Evolutionary conservation across 2,797 vertebrate species (phyloP).

Genomic region (Antennarius maculatus): DNA sequence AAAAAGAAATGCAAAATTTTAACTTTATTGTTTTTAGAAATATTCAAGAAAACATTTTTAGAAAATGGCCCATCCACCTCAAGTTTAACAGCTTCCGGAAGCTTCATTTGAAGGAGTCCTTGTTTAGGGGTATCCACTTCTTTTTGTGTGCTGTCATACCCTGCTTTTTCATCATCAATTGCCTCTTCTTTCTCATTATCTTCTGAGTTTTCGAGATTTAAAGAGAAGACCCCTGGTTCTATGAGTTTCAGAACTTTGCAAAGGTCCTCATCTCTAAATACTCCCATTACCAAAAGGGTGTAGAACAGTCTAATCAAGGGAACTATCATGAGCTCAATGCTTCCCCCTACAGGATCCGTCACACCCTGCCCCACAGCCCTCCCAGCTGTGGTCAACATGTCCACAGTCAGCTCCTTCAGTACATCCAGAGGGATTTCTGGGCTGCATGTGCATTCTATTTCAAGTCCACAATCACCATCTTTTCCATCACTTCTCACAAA

Average conservation of each 20-base stretch:
- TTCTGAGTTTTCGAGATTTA: constrained; percentile 14
- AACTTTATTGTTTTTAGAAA: background rate
- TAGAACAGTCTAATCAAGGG: constrained; percentile 91
- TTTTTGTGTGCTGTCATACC: constrained; percentile 10
- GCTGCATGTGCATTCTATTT: constrained; percentile 81
- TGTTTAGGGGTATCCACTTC: constrained; percentile 73
- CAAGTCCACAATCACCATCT: constrained; percentile 42
- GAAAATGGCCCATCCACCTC: constrained; percentile 79
- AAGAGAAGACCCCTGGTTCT: constrained; percentile 86
- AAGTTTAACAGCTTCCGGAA: constrained; percentile 93
- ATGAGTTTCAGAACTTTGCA: constrained; percentile 86
- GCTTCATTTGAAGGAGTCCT: constrained; percentile 92
- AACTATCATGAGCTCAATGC: constrained; percentile 90
- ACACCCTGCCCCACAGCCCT: constrained; percentile 83
- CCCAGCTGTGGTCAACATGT: constrained; percentile 88
- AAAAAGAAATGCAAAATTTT: constrained; percentile 14
- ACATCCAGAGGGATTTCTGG: constrained; percentile 91
- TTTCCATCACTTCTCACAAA: constrained; percentile 80
- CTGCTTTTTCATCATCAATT: constrained; percentile 37
- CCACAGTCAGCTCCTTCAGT: constrained; percentile 87
- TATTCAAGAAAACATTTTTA: background rate
- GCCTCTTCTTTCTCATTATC: constrained; percentile 67
- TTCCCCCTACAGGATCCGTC: constrained; percentile 92
- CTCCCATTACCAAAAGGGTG: constrained; percentile 89
- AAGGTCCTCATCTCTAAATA: constrained; percentile 88